phyloP scores from a whole-genome alignment of 2,113 vertebrate genomes.

The Octodon degus region DNA sequence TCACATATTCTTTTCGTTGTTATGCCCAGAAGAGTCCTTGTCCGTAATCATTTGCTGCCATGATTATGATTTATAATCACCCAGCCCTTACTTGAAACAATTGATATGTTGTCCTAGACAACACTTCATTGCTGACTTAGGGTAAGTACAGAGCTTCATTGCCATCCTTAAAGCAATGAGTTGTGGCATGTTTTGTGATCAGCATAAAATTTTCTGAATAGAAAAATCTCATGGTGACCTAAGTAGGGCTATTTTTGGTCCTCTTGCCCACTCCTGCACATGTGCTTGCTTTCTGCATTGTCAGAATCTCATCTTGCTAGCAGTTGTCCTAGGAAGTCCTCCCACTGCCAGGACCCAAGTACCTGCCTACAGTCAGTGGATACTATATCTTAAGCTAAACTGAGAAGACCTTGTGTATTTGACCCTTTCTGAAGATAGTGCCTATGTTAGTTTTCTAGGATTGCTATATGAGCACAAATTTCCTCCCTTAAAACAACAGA shows the following conservation, averaged over 20 bases:
- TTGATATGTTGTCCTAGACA: constrained; percentile 21
- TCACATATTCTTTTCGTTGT: background rate
- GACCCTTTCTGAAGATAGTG: background rate
- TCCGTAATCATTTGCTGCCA: constrained; percentile 44
- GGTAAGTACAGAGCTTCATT: background rate
- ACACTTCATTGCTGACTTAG: background rate
- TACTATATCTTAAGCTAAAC: constrained; percentile 33
- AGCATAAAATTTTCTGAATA: constrained; percentile 56
- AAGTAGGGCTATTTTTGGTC: constrained; percentile 14
- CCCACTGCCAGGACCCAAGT: background rate
- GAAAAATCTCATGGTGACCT: background rate
- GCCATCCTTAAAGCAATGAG: background rate
- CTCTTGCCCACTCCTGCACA: background rate
- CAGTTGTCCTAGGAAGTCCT: background rate
- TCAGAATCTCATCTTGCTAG: background rate
- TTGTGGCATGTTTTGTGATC: constrained; percentile 55
- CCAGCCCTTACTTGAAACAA: constrained; percentile 5
- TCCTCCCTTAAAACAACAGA: constrained; percentile 22
- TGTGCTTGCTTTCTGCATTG: background rate
- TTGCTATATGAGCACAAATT: background rate
- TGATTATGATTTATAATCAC: background rate
- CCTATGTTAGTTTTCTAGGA: background rate
- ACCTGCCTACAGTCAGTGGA: background rate
- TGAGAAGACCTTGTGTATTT: background rate
- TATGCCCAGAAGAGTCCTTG: background rate